A percentile compares a stretch with the other conserved stretches of the same genome.
Evolutionary conservation across 2,113 vertebrate genomes (phyloP).

Genomic region (Etheostoma spectabile): DNA sequence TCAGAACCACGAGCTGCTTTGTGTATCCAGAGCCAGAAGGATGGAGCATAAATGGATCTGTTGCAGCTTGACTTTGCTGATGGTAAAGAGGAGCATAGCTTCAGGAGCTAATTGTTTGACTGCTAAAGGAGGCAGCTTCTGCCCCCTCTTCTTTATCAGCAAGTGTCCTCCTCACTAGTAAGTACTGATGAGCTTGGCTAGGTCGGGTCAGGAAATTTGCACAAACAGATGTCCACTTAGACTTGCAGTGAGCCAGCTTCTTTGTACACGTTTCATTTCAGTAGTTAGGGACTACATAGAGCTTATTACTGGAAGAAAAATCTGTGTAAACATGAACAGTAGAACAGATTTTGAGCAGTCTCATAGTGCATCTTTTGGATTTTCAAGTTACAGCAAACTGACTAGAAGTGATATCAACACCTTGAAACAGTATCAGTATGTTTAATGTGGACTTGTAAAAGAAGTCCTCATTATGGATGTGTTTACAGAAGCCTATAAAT

Average conservation of each 20-base stretch:
- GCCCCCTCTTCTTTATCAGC: constrained; percentile 44
- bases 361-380: neutral
- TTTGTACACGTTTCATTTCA: neutral
- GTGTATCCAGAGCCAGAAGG: neutral
- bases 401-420: neutral
- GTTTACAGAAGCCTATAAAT: neutral
- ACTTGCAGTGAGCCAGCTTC: constrained; percentile 4
- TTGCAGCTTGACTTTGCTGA: neutral
- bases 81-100: constrained; percentile 3
- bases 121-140: constrained; percentile 46
- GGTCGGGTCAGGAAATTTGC: constrained; percentile 31
- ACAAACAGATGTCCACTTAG: constrained; percentile 42
- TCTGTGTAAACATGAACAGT: too few species aligned
- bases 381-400: neutral
- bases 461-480: neutral
- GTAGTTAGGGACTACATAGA: neutral
- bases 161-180: constrained; percentile 56
- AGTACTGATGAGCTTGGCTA: constrained; percentile 59
- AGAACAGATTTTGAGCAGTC: neutral
- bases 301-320: too few species aligned
- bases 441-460: neutral
- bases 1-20: neutral
- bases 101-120: constrained; percentile 29
- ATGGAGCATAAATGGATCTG: constrained; percentile 1
- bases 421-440: neutral